Conservation (phyloP, 1,140 invertebrate genomes). For the Lordiphosa stackelbergi region DNA sequence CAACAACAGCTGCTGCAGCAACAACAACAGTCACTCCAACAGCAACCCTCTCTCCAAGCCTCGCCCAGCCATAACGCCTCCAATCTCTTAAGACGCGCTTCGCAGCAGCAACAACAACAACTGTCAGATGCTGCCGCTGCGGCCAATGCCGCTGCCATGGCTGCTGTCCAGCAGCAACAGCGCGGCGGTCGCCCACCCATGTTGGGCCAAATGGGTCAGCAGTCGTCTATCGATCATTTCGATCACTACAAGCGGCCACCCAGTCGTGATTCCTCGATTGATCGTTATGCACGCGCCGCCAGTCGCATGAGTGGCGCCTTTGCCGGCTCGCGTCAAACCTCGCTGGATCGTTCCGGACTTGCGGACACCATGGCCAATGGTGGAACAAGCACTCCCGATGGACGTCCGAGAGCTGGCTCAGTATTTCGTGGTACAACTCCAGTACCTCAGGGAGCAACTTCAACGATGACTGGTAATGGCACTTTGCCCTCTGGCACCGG, state of each 20-base stretch:
- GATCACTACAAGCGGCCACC: constrained; percentile 96
- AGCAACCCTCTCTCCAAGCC: constrained; percentile 52
- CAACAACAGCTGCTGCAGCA: constrained; percentile 13
- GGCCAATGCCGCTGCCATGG: constrained; percentile 41
- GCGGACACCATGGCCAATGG: constrained; percentile 50
- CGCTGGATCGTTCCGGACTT: constrained; percentile 81
- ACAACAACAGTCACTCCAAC: constrained; percentile 42
- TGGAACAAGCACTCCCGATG: constrained; percentile 79
- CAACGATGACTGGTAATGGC: constrained; percentile 78
- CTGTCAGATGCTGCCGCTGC: constrained; percentile 44
- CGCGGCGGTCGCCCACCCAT: constrained; percentile 78
- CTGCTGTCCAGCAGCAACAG: constrained; percentile 74
- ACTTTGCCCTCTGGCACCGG: constrained; percentile 77
- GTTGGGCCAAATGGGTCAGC: constrained; percentile 78
- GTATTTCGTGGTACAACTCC: constrained; percentile 79
- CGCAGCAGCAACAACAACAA: constrained; percentile 59
- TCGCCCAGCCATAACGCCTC: constrained; percentile 58
- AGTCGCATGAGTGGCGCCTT: constrained; percentile 78
- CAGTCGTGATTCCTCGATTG: constrained; percentile 91
- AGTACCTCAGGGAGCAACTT: constrained; percentile 69
- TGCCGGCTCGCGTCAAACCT: constrained; percentile 84
- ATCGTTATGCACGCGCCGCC: constrained; percentile 85
- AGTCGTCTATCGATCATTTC: constrained; percentile 84
- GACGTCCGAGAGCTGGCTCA: constrained; percentile 78
- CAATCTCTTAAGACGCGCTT: constrained; percentile 56